Evolutionary conservation across 2,113 vertebrate genomes (phyloP).

Genomic region (Peromyscus californicus): DNA sequence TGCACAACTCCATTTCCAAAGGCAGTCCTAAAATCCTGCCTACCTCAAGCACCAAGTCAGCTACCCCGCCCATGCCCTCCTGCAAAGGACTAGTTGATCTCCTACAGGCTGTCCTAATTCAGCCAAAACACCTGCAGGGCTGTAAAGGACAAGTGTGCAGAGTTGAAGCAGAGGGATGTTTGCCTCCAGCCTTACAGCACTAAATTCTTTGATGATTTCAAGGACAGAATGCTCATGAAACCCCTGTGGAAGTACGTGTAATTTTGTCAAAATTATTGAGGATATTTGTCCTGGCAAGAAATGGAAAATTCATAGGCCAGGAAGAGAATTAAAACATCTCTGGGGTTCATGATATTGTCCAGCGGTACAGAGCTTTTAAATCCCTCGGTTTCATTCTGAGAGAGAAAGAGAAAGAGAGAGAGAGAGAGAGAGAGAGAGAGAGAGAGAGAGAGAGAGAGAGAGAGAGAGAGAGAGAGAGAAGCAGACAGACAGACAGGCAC

Average conservation of each 20-base stretch:
- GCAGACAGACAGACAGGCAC: not conserved
- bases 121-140: not conserved
- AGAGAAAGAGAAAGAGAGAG: not conserved
- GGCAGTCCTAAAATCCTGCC: not conserved
- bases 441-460: not conserved
- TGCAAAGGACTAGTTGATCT: not conserved
- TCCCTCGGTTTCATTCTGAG: not conserved
- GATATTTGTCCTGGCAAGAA: not conserved
- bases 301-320: not conserved
- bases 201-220: conserved; percentile 56
- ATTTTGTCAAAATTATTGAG: conserved; percentile 47
- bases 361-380: not conserved
- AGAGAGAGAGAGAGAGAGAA: fast-evolving
- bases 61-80: not conserved
- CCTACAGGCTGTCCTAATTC: not conserved
- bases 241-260: conserved; percentile 11
- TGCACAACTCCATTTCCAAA: not conserved
- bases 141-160: not conserved
- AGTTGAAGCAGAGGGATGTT: not conserved
- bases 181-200: conserved; percentile 56
- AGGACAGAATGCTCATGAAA: conserved; percentile 63
- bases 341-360: not conserved
- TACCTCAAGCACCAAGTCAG: not conserved
- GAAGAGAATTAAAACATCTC: not conserved
- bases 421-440: not conserved